Conservation (phyloP, 2,113 vertebrate species). For the Sebastes fasciatus region DNA sequence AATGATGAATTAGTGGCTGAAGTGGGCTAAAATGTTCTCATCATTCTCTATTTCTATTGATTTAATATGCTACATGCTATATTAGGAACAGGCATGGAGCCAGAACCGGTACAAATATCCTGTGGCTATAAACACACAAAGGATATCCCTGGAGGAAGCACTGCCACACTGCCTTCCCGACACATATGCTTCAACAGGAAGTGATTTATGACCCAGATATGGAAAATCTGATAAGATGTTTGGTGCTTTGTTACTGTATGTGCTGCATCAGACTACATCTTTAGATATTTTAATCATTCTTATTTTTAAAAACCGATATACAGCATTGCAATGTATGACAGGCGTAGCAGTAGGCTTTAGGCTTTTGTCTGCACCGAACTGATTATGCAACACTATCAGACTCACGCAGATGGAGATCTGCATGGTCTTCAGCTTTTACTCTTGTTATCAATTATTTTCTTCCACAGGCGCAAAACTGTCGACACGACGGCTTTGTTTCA, state of each 20-base stretch:
- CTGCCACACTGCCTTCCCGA: constrained; percentile 48
- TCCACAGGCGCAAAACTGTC: constrained; percentile 29
- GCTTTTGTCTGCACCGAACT: constrained; percentile 14
- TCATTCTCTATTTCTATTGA: background rate
- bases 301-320: background rate
- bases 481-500: constrained; percentile 34
- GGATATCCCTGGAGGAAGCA: constrained; percentile 70
- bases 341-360: background rate
- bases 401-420: constrained; percentile 39
- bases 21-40: background rate
- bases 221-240: constrained; percentile 21
- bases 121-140: constrained; percentile 61
- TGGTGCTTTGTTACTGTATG: background rate
- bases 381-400: constrained; percentile 24
- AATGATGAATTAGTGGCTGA: background rate
- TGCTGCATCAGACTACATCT: background rate
- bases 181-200: constrained; percentile 57
- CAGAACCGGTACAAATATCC: constrained; percentile 61
- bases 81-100: constrained; percentile 40
- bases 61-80: constrained; percentile 26
- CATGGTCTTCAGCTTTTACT: constrained; percentile 21
- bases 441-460: constrained; percentile 39
- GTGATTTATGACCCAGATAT: constrained; percentile 58
- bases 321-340: background rate
- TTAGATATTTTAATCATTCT: background rate